Conservation (phyloP, 1,140 invertebrate genomes). For the Pseudomyrmex concolor region DNA sequence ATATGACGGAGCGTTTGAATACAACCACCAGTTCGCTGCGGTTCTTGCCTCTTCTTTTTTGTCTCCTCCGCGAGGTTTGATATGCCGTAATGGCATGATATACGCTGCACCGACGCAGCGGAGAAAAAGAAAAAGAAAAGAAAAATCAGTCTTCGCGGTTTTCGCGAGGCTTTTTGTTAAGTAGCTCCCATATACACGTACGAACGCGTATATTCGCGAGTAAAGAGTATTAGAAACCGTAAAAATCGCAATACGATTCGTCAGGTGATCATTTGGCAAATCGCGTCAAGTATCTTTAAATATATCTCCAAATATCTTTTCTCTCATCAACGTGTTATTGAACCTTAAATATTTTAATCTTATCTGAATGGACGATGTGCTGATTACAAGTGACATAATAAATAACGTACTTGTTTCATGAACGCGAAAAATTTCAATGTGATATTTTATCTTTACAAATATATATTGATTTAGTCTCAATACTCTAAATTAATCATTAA, state of each 20-base stretch:
- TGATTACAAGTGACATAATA: not conserved
- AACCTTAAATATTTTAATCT: conserved; percentile 17
- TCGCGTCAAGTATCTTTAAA: not conserved
- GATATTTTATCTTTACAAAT: conserved; percentile 8
- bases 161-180: conserved; percentile 59
- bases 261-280: not conserved
- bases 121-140: conserved; percentile 50
- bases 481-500: too few species aligned
- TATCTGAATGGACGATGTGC: conserved; percentile 11
- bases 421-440: not conserved
- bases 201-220: not conserved
- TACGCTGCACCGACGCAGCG: conserved; percentile 28
- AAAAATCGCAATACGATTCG: not conserved
- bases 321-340: not conserved
- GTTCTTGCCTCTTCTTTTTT: conserved; percentile 58
- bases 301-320: conserved; percentile 2
- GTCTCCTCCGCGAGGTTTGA: conserved; percentile 65
- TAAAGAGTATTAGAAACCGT: conserved; percentile 11
- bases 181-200: not conserved
- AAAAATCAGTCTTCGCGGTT: conserved; percentile 48
- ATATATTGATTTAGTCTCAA: not conserved
- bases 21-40: conserved; percentile 67
- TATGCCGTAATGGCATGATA: conserved; percentile 67
- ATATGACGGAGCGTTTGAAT: conserved; percentile 73
- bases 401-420: not conserved